A percentile compares a stretch with the other conserved stretches of the same genome.
Evolutionary conservation across 1,140 invertebrate species (phyloP).

Genomic region (Copidosoma floridanum): DNA sequence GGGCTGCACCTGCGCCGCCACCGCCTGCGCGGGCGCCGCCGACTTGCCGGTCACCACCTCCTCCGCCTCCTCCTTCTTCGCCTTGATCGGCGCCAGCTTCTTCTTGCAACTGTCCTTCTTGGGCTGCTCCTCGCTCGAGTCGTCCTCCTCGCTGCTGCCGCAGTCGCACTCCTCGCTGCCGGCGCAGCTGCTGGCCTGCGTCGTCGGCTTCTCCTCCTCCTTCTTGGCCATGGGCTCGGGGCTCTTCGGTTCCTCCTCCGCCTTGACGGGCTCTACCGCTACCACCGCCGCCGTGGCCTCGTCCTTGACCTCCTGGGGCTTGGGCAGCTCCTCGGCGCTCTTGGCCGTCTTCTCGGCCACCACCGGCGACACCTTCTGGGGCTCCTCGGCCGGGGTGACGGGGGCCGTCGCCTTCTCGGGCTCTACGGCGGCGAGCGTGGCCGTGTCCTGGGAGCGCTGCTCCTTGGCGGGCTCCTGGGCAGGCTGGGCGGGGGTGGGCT

Average conservation of each 20-base stretch:
- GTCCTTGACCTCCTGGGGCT: conserved; percentile 40
- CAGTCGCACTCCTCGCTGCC: neutral
- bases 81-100: conserved; percentile 35
- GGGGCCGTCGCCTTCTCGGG: neutral
- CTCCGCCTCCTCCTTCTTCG: conserved; percentile 18
- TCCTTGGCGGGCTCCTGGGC: conserved; percentile 34
- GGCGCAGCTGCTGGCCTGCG: too few species aligned
- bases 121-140: conserved; percentile 25
- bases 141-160: conserved; percentile 26
- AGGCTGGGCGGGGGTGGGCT: conserved; percentile 20
- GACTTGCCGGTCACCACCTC: neutral
- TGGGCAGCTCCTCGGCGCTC: conserved; percentile 37
- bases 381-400: conserved; percentile 14
- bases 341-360: conserved; percentile 26
- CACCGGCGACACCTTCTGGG: conserved; percentile 19
- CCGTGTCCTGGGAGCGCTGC: conserved; percentile 20
- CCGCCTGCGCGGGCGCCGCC: neutral
- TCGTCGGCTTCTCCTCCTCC: conserved; percentile 18
- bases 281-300: conserved; percentile 8
- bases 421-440: neutral
- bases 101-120: conserved; percentile 27
- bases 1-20: neutral
- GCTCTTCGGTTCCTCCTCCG: conserved; percentile 19
- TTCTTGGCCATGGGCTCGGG: conserved; percentile 26
- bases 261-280: conserved; percentile 17